Conservation (phyloP, 2,888 invertebrate genomes). For the Tolmerus cingulatus region DNA sequence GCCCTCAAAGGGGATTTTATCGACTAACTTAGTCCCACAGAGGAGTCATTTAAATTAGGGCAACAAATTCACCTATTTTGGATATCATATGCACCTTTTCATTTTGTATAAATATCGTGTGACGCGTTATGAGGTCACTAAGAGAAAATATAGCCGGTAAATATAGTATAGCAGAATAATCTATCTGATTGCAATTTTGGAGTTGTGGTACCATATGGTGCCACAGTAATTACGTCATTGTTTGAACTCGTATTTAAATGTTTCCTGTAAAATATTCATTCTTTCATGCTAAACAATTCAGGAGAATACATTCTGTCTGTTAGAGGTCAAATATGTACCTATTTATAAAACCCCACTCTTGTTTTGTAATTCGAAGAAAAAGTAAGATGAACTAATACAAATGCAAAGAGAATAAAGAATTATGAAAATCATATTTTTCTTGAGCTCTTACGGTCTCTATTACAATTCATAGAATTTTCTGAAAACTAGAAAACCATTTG, state of each 20-base stretch:
- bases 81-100: background rate
- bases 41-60: background rate
- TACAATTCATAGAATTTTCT: background rate
- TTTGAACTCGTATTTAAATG: no score
- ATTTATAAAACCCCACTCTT: no score
- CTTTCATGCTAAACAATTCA: no score
- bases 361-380: background rate
- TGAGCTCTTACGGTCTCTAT: background rate
- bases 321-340: no score
- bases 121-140: background rate
- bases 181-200: background rate
- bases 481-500: background rate
- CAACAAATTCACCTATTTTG: background rate
- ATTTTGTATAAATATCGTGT: background rate
- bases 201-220: background rate
- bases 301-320: no score
- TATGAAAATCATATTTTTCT: no score
- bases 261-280: no score
- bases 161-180: background rate
- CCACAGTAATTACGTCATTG: background rate
- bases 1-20: background rate
- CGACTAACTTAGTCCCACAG: background rate
- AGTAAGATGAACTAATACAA: background rate
- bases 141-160: background rate
- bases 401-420: background rate